Evolutionary conservation across 2,113 vertebrate genomes (phyloP), one percentile per base, ranked within the genome.

Genomic region (Oceanodroma tethys): DNA sequence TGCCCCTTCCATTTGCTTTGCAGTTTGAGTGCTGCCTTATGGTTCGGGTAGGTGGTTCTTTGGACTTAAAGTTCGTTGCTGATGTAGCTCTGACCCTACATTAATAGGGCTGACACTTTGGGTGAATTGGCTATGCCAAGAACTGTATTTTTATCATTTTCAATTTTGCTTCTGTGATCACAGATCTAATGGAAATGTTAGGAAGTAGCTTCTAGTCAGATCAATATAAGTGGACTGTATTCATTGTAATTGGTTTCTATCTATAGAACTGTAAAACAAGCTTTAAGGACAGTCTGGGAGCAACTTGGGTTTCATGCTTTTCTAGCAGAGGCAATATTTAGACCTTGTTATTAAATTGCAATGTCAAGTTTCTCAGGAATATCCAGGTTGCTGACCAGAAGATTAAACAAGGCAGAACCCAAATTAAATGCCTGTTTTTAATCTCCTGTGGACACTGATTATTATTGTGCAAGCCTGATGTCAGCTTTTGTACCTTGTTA

Each of bases 181-280:
- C 11, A 6, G 11, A 50, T 75, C 22, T 94, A 94, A 93, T 93
- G 74, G 90, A 91, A 92, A 90, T 85, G 13, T 90, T 90, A 76
- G 70, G 78, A 90, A 90, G 88, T 65, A 80, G 34, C 81, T 86
- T 80, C 60, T 83, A 56, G 36, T 91, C 60, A 79, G 89, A 75
- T 89, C 88, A 79, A 79, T 95, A 5, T 34, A 91, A 93, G 56
- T 65, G 65, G 40, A 65, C 76, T 68, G 12, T 85, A 60, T 84
- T 92, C 40, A 23, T 79, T 85, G 21, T 91, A 95, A 81, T 91
- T 86, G 79, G 19, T 94, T 95, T 97, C 91, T 89, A 92, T 96
- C 76, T 92, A 92, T 81, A 94, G 86, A 79, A 87, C 60, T 84
- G 70, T 88, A 89, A 90, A 88, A 56, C 32, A 60, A 20, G 86